Conservation (phyloP, 2,113 vertebrate genomes). For the Condylura cristata region DNA sequence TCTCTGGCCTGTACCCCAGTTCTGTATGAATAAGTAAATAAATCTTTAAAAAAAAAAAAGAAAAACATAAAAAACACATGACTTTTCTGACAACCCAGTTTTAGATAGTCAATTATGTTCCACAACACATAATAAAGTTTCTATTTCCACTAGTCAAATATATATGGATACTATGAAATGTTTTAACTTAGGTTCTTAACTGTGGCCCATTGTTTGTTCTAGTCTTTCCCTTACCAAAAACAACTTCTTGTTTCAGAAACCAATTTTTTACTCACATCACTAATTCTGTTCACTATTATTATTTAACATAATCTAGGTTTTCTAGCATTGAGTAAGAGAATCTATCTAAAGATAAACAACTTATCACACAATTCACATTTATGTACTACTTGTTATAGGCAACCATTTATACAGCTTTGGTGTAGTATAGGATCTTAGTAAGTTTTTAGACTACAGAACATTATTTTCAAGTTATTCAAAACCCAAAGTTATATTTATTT, state of each 20-base stretch:
- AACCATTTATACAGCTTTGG: background rate
- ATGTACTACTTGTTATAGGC: background rate
- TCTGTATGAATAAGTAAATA: no score
- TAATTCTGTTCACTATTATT: constrained; percentile 1
- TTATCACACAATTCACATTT: background rate
- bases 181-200: background rate
- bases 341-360: background rate
- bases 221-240: constrained; percentile 10
- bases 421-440: background rate
- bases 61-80: no score
- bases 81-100: background rate
- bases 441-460: background rate
- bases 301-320: background rate
- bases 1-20: no score
- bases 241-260: constrained; percentile 12
- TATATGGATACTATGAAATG: background rate
- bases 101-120: background rate
- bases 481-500: background rate
- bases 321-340: background rate
- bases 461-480: background rate
- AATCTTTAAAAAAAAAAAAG: no score
- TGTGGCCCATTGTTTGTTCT: background rate
- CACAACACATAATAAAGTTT: background rate
- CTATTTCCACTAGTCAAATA: background rate
- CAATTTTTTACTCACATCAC: background rate